Conservation (phyloP, 2,797 vertebrate genomes). For the Gymnoscopelus microlampas region DNA sequence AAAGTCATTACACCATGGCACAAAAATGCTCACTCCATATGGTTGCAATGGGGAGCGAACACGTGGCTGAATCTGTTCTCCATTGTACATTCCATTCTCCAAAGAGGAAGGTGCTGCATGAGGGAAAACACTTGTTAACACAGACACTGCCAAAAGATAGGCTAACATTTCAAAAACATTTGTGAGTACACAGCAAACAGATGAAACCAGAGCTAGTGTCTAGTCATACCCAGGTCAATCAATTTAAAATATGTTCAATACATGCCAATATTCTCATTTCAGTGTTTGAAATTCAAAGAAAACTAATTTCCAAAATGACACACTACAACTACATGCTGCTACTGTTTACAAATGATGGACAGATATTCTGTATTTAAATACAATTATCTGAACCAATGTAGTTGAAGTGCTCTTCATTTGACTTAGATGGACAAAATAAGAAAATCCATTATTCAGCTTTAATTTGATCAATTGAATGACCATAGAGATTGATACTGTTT, state of each 20-base stretch:
- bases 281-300: too few species aligned
- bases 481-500: too few species aligned
- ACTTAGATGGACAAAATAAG: too few species aligned
- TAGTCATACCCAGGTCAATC: neutral
- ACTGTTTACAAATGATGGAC: too few species aligned
- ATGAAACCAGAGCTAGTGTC: neutral
- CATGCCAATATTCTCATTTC: too few species aligned
- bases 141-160: conserved; percentile 18
- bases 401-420: too few species aligned
- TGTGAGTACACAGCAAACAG: neutral
- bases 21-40: conserved; percentile 46
- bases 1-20: conserved; percentile 52
- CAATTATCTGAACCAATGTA: too few species aligned
- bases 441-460: too few species aligned
- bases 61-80: conserved; percentile 47
- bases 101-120: conserved; percentile 37
- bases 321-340: too few species aligned
- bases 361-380: too few species aligned
- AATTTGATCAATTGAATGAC: too few species aligned
- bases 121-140: conserved; percentile 14
- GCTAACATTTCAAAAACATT: conserved; percentile 17
- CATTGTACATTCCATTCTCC: conserved; percentile 52
- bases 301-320: too few species aligned
- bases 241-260: neutral
- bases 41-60: conserved; percentile 42